A percentile compares a stretch with the other conserved stretches of the same genome.
Conservation (phyloP, 1,140 invertebrate genomes). For the Goniozus legneri region DNA sequence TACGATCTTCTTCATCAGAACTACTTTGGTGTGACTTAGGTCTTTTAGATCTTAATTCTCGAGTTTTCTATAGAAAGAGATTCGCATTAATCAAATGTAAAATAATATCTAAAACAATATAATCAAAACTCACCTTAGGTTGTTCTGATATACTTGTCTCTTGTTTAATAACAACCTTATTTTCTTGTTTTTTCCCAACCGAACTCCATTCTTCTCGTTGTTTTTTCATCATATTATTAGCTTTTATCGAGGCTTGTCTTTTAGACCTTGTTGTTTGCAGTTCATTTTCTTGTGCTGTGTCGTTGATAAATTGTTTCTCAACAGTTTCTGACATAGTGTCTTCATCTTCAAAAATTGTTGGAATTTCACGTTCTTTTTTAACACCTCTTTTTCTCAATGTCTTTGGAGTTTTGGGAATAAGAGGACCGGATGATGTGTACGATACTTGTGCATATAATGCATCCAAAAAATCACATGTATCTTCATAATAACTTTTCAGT, state of each 20-base stretch:
- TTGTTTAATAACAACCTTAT: constrained; percentile 15
- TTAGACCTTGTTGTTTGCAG: constrained; percentile 11
- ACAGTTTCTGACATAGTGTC: too few relatives aligned
- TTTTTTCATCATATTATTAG: constrained; percentile 27
- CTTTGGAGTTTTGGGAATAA: constrained; percentile 45
- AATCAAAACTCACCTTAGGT: not conserved
- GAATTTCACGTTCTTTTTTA: constrained; percentile 40
- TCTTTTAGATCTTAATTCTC: constrained; percentile 20
- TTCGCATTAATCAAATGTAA: not conserved
- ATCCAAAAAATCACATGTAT: constrained; percentile 15
- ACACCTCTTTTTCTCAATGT: constrained; percentile 22
- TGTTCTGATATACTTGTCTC: not conserved
- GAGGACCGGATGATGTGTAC: constrained; percentile 20
- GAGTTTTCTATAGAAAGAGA: constrained; percentile 12
- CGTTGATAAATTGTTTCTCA: too few relatives aligned
- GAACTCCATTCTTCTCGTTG: constrained; percentile 29
- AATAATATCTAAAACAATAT: not conserved
- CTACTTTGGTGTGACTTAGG: constrained; percentile 14
- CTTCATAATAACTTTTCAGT: constrained; percentile 9
- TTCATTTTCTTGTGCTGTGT: not conserved
- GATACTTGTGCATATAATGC: constrained; percentile 26
- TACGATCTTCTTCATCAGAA: constrained; percentile 25
- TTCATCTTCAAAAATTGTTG: constrained; percentile 3
- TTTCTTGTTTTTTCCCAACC: constrained; percentile 9
- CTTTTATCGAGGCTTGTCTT: constrained; percentile 35